A percentile compares a stretch with the other conserved stretches of the same genome.
Evolutionary conservation across 2,797 vertebrate species (phyloP).

Genomic region (Myripristis murdjan): DNA sequence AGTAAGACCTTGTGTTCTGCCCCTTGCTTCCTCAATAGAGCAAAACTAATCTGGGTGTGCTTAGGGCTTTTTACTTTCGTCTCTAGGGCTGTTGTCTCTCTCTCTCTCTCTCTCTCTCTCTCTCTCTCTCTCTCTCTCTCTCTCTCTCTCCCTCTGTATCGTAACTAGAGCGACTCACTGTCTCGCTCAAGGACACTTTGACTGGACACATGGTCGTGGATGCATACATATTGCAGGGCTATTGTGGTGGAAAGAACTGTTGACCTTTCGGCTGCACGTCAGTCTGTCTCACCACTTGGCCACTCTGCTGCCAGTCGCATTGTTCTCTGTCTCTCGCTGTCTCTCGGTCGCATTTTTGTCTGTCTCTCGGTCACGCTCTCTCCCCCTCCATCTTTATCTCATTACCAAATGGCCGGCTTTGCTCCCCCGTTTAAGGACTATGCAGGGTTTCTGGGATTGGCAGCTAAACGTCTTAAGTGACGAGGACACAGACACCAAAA

Average conservation of each 20-base stretch:
- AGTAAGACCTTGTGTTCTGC: slow-evolving; percentile 73
- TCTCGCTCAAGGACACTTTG: slow-evolving; percentile 68
- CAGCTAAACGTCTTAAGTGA: too few species aligned
- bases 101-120: not conserved
- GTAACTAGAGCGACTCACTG: slow-evolving; percentile 23
- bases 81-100: slow-evolving; percentile 25
- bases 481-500: too few species aligned
- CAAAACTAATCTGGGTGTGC: slow-evolving; percentile 76
- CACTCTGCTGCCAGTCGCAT: slow-evolving; percentile 15
- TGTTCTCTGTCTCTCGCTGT: slow-evolving; percentile 29
- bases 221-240: slow-evolving; percentile 27
- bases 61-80: slow-evolving; percentile 49
- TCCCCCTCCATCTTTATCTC: not conserved
- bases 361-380: not conserved
- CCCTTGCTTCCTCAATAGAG: slow-evolving; percentile 79
- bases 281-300: slow-evolving; percentile 45
- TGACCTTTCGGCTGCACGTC: slow-evolving; percentile 53
- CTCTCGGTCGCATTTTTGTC: too few species aligned
- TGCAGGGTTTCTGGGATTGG: too few species aligned
- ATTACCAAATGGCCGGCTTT: not conserved
- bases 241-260: slow-evolving; percentile 11
- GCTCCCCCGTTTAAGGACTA: too few species aligned
- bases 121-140: slow-evolving; percentile 4
- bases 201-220: slow-evolving; percentile 40
- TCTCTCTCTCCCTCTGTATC: too few species aligned